Conservation (phyloP, 1,140 invertebrate genomes). For the Drosophila ohnishii region DNA sequence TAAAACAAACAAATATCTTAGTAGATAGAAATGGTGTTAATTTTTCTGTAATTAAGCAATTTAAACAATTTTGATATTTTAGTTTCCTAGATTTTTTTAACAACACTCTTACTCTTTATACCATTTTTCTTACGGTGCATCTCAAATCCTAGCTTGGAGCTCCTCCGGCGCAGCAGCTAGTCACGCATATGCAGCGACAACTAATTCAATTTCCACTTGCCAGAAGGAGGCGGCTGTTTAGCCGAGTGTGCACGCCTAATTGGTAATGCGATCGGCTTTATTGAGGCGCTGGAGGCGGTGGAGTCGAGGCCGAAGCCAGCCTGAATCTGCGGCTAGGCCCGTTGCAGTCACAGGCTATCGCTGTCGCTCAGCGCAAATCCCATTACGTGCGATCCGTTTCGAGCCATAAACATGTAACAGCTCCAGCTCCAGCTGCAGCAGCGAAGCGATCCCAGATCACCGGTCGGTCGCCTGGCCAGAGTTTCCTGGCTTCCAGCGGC, state of each 20-base stretch:
- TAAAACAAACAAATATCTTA: no score
- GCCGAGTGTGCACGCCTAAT: conserved; percentile 79
- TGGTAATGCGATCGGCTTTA: conserved; percentile 81
- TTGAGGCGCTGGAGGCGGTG: conserved; percentile 56
- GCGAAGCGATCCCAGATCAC: conserved; percentile 20
- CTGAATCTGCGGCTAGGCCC: conserved; percentile 11
- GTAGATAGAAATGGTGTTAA: neutral
- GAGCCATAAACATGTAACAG: conserved; percentile 79
- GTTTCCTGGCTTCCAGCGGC: conserved; percentile 75
- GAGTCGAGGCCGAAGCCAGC: conserved; percentile 33
- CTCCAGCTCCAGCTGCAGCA: conserved; percentile 25
- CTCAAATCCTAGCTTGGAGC: conserved; percentile 7
- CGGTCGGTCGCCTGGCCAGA: conserved; percentile 10
- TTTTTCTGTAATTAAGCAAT: neutral
- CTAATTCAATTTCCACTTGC: conserved; percentile 81
- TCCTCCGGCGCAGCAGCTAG: conserved; percentile 30
- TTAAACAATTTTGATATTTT: neutral
- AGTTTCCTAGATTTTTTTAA: neutral
- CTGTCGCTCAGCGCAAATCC: conserved; percentile 79
- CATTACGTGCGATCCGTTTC: conserved; percentile 81
- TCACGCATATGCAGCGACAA: conserved; percentile 79
- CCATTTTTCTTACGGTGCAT: neutral
- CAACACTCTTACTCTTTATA: neutral
- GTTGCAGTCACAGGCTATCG: conserved; percentile 66
- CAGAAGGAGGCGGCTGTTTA: conserved; percentile 68